These are phyloP conservation scores for Tachina fera DNA, from an alignment of 2,888 invertebrate species.

Conservation along the genomic window DNA sequence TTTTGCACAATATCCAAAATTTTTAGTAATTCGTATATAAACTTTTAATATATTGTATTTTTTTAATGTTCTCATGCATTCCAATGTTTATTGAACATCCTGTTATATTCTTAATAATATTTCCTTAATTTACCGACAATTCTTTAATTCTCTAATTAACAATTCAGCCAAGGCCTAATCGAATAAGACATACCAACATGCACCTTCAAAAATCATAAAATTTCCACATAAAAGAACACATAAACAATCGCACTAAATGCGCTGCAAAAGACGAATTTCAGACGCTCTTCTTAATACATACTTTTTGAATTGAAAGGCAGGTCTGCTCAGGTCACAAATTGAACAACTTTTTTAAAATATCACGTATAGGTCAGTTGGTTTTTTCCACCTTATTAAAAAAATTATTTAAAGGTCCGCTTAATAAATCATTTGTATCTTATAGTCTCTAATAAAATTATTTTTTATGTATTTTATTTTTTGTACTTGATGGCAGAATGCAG, in stretches of 20 bases:
- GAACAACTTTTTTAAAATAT: background rate
- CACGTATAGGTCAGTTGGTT: constrained; percentile 20
- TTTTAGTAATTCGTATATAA: background rate
- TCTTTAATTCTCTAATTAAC: constrained; percentile 51
- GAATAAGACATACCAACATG: constrained; percentile 63
- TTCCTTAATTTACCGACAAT: constrained; percentile 64
- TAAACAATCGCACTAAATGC: constrained; percentile 1
- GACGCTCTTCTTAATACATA: background rate
- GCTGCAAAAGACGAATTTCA: background rate
- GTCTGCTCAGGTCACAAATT: constrained; percentile 2
- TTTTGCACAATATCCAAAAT: constrained; percentile 18
- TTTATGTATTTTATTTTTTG: background rate
- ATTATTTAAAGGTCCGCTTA: constrained; percentile 60
- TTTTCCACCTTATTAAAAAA: constrained; percentile 35
- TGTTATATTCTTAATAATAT: constrained; percentile 69
- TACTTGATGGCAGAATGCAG: constrained; percentile 4
- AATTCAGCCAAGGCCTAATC: constrained; percentile 56
- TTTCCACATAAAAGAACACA: constrained; percentile 6
- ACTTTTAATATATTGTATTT: background rate
- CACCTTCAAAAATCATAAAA: constrained; percentile 54
- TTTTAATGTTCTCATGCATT: constrained; percentile 61
- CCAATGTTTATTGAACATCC: constrained; percentile 65
- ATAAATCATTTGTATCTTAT: constrained; percentile 65
- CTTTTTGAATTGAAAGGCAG: background rate
- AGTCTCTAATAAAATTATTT: constrained; percentile 57